These are phyloP conservation scores for Rhopalosiphum maidis DNA, from an alignment of 1,140 invertebrate species.

Conservation along the genomic window DNA sequence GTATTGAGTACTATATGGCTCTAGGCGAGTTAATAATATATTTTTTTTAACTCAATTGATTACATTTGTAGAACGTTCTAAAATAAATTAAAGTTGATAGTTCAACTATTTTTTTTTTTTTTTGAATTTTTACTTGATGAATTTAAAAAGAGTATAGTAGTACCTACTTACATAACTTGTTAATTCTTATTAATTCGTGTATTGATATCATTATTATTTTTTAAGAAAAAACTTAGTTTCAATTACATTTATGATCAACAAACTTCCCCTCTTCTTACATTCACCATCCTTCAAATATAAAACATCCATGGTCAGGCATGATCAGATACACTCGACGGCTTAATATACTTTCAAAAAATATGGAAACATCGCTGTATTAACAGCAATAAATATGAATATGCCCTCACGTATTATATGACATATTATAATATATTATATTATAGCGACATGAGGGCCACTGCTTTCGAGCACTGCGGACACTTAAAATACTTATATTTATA, in stretches of 20 bases:
- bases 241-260: not conserved
- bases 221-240: too few species aligned
- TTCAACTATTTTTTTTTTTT: too few species aligned
- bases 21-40: too few species aligned
- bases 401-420: not conserved
- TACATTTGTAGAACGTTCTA: too few species aligned
- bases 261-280: not conserved
- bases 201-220: not conserved
- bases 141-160: too few species aligned
- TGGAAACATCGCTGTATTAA: not conserved
- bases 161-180: not conserved
- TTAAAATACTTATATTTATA: not conserved
- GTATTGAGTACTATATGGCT: too few species aligned
- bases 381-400: not conserved
- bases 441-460: not conserved
- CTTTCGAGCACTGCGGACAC: not conserved
- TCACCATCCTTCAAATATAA: not conserved
- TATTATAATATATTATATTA: not conserved
- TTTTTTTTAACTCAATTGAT: too few species aligned
- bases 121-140: too few species aligned
- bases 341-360: constrained; percentile 2
- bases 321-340: not conserved
- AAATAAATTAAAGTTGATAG: too few species aligned
- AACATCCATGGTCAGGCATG: not conserved
- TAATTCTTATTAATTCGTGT: not conserved